These are phyloP conservation scores for Xanthorhoe spadicearia DNA, from an alignment of 2,888 invertebrate species.

Conservation along the genomic window DNA sequence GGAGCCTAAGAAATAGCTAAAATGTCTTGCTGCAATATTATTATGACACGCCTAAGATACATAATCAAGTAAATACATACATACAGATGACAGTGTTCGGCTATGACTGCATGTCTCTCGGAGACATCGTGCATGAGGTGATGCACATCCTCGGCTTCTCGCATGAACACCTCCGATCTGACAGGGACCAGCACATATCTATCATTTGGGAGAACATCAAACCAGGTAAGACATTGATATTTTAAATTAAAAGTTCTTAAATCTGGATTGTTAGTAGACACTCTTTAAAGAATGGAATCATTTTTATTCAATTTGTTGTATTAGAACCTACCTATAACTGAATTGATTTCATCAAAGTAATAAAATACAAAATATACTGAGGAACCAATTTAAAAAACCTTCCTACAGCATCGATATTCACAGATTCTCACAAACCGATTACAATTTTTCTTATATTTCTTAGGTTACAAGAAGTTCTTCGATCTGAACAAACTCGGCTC, in stretches of 20 bases:
- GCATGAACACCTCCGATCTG: slow-evolving; percentile 91
- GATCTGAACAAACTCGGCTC: slow-evolving; percentile 56
- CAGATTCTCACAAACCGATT: not conserved
- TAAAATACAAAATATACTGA: no score
- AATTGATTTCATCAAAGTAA: no score
- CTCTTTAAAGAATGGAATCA: no score
- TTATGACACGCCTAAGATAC: no score
- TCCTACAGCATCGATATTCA: not conserved
- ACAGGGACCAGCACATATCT: slow-evolving; percentile 87
- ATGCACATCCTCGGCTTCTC: slow-evolving; percentile 92
- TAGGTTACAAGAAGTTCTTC: slow-evolving; percentile 88
- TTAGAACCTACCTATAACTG: no score
- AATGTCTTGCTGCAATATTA: no score
- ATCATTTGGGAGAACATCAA: slow-evolving; percentile 89
- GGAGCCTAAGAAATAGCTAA: no score
- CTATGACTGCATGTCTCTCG: slow-evolving; percentile 83
- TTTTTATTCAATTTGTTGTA: no score
- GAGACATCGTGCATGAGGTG: slow-evolving; percentile 91
- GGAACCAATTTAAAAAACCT: not conserved
- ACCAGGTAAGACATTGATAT: slow-evolving; percentile 69
- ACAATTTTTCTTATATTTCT: slow-evolving; percentile 30
- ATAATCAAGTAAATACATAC: not conserved
- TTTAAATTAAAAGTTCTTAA: no score
- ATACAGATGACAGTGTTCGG: slow-evolving; percentile 73
- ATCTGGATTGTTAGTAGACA: no score